These are phyloP conservation scores for Periphyllus acericola DNA, from an alignment of 2,888 invertebrate species.

Conservation along the genomic window DNA sequence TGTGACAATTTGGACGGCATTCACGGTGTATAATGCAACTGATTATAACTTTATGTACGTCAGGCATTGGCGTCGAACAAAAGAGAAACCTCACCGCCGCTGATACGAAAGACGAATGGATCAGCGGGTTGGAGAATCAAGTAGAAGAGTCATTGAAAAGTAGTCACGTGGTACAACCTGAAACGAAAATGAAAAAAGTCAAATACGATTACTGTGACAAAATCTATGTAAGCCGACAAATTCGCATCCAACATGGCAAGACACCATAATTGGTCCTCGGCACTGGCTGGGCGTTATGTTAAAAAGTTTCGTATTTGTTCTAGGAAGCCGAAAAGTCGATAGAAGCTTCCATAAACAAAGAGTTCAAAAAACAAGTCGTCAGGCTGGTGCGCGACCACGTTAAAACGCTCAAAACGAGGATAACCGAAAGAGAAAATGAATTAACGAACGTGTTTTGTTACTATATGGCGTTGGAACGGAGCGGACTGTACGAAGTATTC, in stretches of 20 bases:
- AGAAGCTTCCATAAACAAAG: background rate
- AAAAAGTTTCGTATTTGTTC: background rate
- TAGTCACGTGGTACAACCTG: background rate
- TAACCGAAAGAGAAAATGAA: background rate
- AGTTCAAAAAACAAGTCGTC: background rate
- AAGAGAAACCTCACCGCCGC: background rate
- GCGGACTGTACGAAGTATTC: background rate
- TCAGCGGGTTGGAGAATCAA: background rate
- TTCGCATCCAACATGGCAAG: too few species aligned
- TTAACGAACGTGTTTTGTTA: background rate
- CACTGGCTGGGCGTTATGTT: background rate
- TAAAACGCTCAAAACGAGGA: background rate
- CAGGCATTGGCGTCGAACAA: background rate
- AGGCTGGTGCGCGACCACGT: too few species aligned
- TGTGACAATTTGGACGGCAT: background rate
- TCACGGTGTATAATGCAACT: background rate
- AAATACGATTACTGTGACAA: background rate
- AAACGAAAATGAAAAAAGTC: background rate
- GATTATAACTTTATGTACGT: background rate
- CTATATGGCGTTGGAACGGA: background rate
- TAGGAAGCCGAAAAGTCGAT: background rate
- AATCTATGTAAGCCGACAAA: background rate
- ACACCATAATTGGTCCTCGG: background rate
- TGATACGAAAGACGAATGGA: background rate
- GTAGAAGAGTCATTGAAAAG: background rate